A percentile compares a stretch with the other conserved stretches of the same genome.
These are phyloP conservation scores for Leptinotarsa rubiginosa DNA, from an alignment of 2,888 invertebrate genomes.

Conservation along the genomic window DNA sequence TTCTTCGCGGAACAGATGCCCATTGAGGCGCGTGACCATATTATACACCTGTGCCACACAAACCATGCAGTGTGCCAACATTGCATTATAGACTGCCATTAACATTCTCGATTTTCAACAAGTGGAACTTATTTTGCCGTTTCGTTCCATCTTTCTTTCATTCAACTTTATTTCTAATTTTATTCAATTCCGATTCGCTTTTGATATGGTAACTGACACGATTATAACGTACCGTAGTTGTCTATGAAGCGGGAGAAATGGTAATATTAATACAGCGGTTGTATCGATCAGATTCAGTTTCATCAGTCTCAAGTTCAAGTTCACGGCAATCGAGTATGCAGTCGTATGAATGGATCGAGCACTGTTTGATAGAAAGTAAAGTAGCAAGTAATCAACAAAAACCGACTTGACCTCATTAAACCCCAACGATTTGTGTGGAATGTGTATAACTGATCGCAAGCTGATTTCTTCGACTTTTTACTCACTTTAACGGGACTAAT, in stretches of 20 bases:
- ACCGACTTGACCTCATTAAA: slow-evolving; percentile 52
- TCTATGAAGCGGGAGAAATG: slow-evolving; percentile 25
- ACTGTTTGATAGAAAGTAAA: slow-evolving; percentile 62
- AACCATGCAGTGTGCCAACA: slow-evolving; percentile 41
- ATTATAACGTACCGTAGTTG: slow-evolving; percentile 19
- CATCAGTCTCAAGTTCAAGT: slow-evolving; percentile 66
- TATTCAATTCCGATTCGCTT: slow-evolving; percentile 9
- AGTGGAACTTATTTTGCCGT: not conserved
- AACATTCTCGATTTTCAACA: slow-evolving; percentile 30
- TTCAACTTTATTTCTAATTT: slow-evolving; percentile 7
- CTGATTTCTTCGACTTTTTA: slow-evolving; percentile 50
- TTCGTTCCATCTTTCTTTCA: slow-evolving; percentile 14
- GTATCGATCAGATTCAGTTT: slow-evolving; percentile 62
- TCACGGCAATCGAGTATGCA: slow-evolving; percentile 64
- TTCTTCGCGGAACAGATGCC: slow-evolving; percentile 55
- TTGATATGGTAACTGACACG: slow-evolving; percentile 11
- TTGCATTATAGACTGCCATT: slow-evolving; percentile 29
- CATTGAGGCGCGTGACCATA: slow-evolving; percentile 54
- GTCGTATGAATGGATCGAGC: slow-evolving; percentile 63
- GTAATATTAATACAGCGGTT: slow-evolving; percentile 36
- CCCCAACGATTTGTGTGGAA: slow-evolving; percentile 43
- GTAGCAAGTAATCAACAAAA: slow-evolving; percentile 50
- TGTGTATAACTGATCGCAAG: slow-evolving; percentile 36
- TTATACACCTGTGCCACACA: slow-evolving; percentile 48
- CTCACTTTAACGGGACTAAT: slow-evolving; percentile 53